Conservation (phyloP, 2,113 vertebrate genomes). For the Hymenochirus boettgeri region DNA sequence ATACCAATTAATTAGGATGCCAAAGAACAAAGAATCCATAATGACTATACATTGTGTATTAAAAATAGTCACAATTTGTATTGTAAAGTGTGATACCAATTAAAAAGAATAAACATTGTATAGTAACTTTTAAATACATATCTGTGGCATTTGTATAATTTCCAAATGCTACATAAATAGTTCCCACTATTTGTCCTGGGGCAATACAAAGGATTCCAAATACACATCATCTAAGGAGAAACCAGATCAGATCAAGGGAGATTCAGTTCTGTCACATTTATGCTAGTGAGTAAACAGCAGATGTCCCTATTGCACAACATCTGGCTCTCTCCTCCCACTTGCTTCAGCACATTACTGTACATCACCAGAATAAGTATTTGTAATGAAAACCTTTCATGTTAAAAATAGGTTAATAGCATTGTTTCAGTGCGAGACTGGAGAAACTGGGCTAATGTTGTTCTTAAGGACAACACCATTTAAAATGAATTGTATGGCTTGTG, state of each 20-base stretch:
- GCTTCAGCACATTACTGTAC: constrained; percentile 34
- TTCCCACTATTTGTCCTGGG: background rate
- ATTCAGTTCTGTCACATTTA: constrained; percentile 31
- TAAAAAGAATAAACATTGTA: background rate
- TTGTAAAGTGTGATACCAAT: background rate
- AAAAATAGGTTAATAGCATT: constrained; percentile 35
- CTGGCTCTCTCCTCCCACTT: constrained; percentile 36
- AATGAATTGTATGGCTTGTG: background rate
- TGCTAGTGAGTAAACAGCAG: constrained; percentile 38
- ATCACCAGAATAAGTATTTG: constrained; percentile 37
- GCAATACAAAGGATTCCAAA: background rate
- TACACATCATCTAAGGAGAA: constrained; percentile 15
- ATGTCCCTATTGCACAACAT: constrained; percentile 38
- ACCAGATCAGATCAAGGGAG: constrained; percentile 25
- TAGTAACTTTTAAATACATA: background rate
- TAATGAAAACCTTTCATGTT: constrained; percentile 33
- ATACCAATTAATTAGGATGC: constrained; percentile 35
- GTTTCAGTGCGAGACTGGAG: constrained; percentile 17
- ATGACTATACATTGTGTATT: constrained; percentile 15
- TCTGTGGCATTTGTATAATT: background rate
- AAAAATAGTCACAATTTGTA: constrained; percentile 5
- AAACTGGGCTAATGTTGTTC: constrained; percentile 13
- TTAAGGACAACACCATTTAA: constrained; percentile 2
- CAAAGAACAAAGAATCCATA: constrained; percentile 16
- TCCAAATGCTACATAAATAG: background rate